A percentile compares a stretch with the other conserved stretches of the same genome.
Conservation (phyloP, 2,113 vertebrate genomes). For the Panthera tigris region DNA sequence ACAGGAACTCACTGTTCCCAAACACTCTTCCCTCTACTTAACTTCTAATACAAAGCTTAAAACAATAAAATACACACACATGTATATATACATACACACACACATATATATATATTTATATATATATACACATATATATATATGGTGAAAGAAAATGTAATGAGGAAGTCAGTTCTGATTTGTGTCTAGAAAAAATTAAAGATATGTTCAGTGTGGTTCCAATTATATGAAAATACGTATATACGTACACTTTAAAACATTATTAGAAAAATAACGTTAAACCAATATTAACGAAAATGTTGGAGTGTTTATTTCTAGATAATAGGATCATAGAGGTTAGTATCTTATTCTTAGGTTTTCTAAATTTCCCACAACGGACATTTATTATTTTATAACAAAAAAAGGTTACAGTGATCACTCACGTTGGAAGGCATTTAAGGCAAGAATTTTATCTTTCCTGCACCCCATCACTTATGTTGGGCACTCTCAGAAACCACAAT, state of each 20-base stretch:
- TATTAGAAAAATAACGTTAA: not conserved
- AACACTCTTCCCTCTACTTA: not conserved
- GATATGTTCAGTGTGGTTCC: not conserved
- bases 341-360: not conserved
- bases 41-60: not conserved
- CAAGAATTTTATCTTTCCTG: not conserved
- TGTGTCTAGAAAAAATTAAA: not conserved
- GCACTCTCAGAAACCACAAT: not conserved
- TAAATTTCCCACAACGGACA: not conserved
- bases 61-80: not conserved
- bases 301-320: not conserved
- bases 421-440: not conserved
- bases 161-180: not conserved
- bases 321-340: not conserved
- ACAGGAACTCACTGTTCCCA: not conserved
- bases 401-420: not conserved
- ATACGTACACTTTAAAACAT: not conserved
- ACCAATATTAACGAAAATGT: not conserved
- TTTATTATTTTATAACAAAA: not conserved
- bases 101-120: no score
- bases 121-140: not conserved
- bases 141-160: not conserved
- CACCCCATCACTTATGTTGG: fast-evolving
- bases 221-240: not conserved
- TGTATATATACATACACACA: not conserved